Conservation (phyloP, 2,797 vertebrate genomes). For the Pangasius larnaudii region DNA sequence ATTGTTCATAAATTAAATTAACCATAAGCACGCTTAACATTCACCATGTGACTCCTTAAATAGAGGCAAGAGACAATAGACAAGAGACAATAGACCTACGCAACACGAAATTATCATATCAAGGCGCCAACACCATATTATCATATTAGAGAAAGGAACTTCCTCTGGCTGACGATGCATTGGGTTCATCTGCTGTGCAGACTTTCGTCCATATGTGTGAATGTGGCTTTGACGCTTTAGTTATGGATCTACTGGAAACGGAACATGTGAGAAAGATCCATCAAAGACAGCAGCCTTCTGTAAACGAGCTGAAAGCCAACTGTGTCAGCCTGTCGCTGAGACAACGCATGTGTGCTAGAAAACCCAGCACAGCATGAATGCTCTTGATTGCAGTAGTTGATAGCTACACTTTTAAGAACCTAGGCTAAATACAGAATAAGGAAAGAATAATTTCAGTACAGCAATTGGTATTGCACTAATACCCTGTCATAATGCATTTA, state of each 20-base stretch:
- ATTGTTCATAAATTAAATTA: constrained; percentile 19
- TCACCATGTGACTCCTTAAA: constrained; percentile 25
- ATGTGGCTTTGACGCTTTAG: constrained; percentile 22
- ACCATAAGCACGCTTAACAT: constrained; percentile 6
- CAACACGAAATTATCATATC: constrained; percentile 47
- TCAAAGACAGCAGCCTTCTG: constrained; percentile 33
- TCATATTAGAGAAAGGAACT: constrained; percentile 45
- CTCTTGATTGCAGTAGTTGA: neutral
- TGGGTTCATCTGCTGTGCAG: constrained; percentile 4
- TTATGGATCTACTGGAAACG: constrained; percentile 19
- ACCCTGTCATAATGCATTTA: neutral
- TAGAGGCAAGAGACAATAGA: constrained; percentile 29
- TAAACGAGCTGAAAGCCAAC: constrained; percentile 26
- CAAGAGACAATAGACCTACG: constrained; percentile 28
- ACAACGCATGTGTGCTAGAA: neutral
- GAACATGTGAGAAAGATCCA: constrained; percentile 8
- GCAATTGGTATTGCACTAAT: neutral
- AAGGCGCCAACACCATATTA: constrained; percentile 37
- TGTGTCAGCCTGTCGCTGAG: constrained; percentile 25
- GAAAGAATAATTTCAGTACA: neutral
- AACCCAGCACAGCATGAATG: neutral
- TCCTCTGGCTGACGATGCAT: constrained; percentile 17
- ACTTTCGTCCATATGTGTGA: constrained; percentile 8
- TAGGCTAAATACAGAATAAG: neutral
- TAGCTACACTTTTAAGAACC: neutral